Conservation (phyloP, 2,113 vertebrate genomes). For the Forbesichthys agassizii region DNA sequence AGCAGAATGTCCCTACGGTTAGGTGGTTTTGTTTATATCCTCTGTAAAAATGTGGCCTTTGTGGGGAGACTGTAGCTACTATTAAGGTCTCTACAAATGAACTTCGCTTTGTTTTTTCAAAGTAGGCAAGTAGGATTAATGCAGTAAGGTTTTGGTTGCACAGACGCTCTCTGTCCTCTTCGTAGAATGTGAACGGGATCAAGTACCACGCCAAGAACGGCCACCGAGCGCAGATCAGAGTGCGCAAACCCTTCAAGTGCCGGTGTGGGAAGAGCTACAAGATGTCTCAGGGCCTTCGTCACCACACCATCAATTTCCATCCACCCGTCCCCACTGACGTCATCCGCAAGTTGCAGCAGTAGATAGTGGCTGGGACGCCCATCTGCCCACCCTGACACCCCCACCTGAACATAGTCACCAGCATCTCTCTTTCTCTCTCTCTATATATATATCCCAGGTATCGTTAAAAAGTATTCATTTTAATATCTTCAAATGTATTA, state of each 20-base stretch:
- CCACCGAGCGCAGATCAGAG: constrained; percentile 95
- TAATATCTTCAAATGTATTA: no score
- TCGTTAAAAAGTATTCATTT: no score
- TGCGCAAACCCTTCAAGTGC: constrained; percentile 97
- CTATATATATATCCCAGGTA: no score
- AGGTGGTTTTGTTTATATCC: no score
- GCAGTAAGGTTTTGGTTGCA: neutral
- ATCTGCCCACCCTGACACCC: constrained; percentile 68
- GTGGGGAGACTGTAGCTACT: no score
- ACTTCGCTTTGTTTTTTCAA: no score
- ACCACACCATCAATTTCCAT: constrained; percentile 98
- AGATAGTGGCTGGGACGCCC: constrained; percentile 72
- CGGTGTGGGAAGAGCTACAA: constrained; percentile 99
- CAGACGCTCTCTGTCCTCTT: neutral
- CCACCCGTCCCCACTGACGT: constrained; percentile 93
- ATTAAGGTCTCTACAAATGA: no score
- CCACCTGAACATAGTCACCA: constrained; percentile 31
- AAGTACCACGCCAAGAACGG: constrained; percentile 99
- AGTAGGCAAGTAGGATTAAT: neutral
- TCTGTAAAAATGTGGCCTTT: no score
- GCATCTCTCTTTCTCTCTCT: no score
- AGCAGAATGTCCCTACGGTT: neutral
- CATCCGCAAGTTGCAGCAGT: constrained; percentile 97
- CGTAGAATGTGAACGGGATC: constrained; percentile 97
- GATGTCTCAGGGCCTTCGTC: constrained; percentile 96